Evolutionary conservation across 2,797 vertebrate genomes (phyloP), one percentile per base, ranked within the genome.

Genomic region (Avahi laniger): DNA sequence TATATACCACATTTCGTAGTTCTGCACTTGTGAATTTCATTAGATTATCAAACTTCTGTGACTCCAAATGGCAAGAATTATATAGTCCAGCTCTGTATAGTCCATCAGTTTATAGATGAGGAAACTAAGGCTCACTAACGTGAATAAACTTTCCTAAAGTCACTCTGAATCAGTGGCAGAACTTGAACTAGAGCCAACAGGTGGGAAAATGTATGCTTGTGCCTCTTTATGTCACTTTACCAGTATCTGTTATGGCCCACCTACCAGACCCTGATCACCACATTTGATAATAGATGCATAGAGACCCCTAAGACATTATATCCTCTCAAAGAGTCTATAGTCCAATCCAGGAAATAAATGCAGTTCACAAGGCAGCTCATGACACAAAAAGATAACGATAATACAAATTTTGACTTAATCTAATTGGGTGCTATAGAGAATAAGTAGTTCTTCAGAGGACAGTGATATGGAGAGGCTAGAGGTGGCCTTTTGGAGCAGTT

Each of bases 111-210:
- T 92, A 76, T 52, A 92, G 35, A 67, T 82, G 50, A 12, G 30
- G 14, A 92, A 90, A 92, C 28, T 91, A 38, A 78, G 69, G 11
- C 41, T 78, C n/a, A 65, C 18, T 81, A 85, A 94, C 7, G 33
- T 81, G 43, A 85, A 69, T n/a, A 85, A 52, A 83, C 69, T 86
- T 93, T 18, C 15, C 4, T 75, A 70, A 94, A 63, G 30, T 92
- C 46, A 90, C 41, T 75, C 52, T 81, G 33, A 70, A 75, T 28
- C 5, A 90, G 38, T 87, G 65, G 22, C 18, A 52, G 80, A 87
- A 96, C 33, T 82, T 94, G 41, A 81, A 93, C 59, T 83, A 79
- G 33, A 93, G 33, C 28, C 54, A 92, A 24, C n/a, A 72, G 38
- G 35, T 90, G 84, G 61, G 6, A 65, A 89, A 79, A 86, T 69